Evolutionary conservation across 2,113 vertebrate genomes (phyloP).

Genomic region (Oncorhynchus nerka): DNA sequence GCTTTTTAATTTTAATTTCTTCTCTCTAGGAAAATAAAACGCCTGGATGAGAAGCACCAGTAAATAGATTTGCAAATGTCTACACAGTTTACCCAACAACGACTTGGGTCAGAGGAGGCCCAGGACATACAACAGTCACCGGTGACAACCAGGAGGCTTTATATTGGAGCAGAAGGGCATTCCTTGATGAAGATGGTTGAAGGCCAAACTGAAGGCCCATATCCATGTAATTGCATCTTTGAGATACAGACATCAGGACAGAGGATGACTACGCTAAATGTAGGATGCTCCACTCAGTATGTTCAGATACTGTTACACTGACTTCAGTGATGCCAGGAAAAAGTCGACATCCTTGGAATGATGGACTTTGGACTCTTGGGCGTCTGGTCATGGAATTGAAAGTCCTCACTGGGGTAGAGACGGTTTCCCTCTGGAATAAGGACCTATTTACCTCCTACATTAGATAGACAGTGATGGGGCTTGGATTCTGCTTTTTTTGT

Average conservation of each 20-base stretch:
- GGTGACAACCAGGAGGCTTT: background rate
- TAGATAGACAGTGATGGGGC: background rate
- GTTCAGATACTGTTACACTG: background rate
- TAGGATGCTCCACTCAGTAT: background rate
- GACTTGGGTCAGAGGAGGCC: slow-evolving; percentile 43
- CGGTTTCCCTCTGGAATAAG: background rate
- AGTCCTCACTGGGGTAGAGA: background rate
- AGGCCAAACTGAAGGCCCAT: background rate
- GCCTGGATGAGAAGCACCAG: background rate
- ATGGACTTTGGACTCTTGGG: background rate
- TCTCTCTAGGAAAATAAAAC: slow-evolving; percentile 42
- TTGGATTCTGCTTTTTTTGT: background rate
- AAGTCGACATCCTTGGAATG: background rate
- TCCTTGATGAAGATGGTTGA: background rate
- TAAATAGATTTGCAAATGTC: slow-evolving; percentile 8
- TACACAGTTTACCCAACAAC: slow-evolving; percentile 19
- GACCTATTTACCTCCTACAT: background rate
- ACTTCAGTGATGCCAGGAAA: background rate
- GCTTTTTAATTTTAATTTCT: slow-evolving; percentile 46
- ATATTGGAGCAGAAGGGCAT: background rate
- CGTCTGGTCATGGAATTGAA: background rate
- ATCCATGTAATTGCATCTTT: background rate
- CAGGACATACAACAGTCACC: background rate
- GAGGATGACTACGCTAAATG: background rate
- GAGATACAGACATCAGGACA: background rate